Conservation (phyloP, 1,140 invertebrate species). For the Drosophila lacteicornis region DNA sequence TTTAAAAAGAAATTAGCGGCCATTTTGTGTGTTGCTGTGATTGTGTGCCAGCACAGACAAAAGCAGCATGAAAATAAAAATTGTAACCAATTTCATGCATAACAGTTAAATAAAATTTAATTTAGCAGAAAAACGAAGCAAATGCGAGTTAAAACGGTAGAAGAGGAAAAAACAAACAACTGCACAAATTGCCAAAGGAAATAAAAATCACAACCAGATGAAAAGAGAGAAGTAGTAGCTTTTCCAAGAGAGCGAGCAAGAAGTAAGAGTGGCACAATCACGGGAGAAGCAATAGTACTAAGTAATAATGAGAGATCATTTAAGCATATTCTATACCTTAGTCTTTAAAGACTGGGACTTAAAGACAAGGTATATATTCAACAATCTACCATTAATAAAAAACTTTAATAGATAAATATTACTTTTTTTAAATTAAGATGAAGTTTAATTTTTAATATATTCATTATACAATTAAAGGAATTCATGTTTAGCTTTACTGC, state of each 20-base stretch:
- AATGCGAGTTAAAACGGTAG: constrained; percentile 52
- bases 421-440: no score
- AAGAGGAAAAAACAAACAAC: constrained; percentile 24
- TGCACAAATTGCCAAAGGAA: constrained; percentile 54
- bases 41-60: constrained; percentile 42
- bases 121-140: constrained; percentile 68
- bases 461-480: no score
- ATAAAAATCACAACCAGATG: constrained; percentile 51
- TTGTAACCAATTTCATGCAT: constrained; percentile 73
- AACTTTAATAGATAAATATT: no score
- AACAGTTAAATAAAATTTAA: constrained; percentile 83
- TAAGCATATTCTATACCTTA: no score
- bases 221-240: constrained; percentile 19
- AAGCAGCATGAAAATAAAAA: constrained; percentile 68
- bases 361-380: no score
- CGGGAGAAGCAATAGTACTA: not conserved
- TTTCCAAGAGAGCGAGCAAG: constrained; percentile 11
- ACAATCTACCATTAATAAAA: no score
- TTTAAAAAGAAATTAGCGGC: constrained; percentile 81
- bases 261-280: not conserved
- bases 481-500: no score
- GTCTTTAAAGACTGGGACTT: not conserved
- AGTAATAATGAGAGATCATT: not conserved
- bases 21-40: constrained; percentile 49
- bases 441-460: no score